phyloP scores from a whole-genome alignment of 2,888 invertebrate species.

The Lycocerus yunnanus region DNA sequence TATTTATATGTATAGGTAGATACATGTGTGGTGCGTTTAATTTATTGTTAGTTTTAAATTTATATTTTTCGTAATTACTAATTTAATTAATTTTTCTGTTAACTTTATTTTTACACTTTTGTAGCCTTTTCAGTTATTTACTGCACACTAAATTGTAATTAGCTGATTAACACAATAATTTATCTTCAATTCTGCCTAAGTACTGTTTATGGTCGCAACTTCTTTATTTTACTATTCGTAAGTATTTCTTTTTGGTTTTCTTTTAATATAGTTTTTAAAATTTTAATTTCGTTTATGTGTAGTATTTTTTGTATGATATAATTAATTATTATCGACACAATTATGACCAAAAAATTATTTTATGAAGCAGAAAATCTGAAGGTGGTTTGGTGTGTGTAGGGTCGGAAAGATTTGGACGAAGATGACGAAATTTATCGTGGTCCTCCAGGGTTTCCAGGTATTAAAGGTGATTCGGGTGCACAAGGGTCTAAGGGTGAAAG shows the following conservation, averaged over 20 bases:
- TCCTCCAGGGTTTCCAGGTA: constrained; percentile 68
- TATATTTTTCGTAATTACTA: background rate
- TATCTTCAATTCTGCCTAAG: constrained; percentile 23
- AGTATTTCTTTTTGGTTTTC: constrained; percentile 24
- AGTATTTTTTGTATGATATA: background rate
- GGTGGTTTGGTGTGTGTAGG: constrained; percentile 57
- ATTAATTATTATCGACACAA: background rate
- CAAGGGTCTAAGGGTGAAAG: constrained; percentile 57
- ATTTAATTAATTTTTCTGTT: background rate
- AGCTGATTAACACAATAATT: constrained; percentile 43
- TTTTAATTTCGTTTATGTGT: background rate
- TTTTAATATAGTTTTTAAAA: constrained; percentile 10
- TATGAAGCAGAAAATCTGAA: constrained; percentile 41
- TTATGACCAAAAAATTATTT: background rate
- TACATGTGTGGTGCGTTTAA: no score
- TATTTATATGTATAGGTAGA: background rate
- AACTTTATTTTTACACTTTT: constrained; percentile 15
- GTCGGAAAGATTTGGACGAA: constrained; percentile 60
- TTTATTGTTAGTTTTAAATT: background rate
- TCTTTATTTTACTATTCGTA: constrained; percentile 32
- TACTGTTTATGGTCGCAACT: constrained; percentile 28
- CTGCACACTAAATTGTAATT: constrained; percentile 38
- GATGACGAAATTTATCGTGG: constrained; percentile 65
- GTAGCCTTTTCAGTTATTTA: constrained; percentile 24
- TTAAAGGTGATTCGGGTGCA: constrained; percentile 62